phyloP scores from a whole-genome alignment of 2,113 vertebrate species.

The Halichoerus grypus region DNA sequence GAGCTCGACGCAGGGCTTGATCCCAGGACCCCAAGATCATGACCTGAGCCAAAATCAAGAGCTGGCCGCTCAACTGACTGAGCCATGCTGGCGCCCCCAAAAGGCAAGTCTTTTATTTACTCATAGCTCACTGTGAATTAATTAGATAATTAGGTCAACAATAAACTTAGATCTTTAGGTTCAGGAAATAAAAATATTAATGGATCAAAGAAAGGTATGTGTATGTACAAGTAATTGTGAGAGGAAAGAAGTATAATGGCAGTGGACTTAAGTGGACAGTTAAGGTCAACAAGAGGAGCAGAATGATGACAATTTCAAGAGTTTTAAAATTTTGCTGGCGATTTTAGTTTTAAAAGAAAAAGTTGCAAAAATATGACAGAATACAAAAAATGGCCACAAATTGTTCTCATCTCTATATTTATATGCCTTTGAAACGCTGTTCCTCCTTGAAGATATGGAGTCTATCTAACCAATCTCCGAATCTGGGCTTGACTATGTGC shows the following conservation, averaged over 20 bases:
- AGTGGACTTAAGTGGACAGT: not conserved
- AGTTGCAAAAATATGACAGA: not conserved
- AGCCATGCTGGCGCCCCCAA: not conserved
- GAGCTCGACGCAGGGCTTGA: not conserved
- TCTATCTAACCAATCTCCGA: not conserved
- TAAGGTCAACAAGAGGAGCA: not conserved
- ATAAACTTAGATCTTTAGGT: not conserved
- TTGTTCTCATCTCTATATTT: not conserved
- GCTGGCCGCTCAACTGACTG: not conserved
- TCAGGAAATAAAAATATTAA: constrained; percentile 30
- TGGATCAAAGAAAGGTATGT: not conserved
- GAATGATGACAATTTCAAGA: not conserved
- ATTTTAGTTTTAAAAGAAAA: constrained; percentile 17
- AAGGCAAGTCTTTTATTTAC: not conserved
- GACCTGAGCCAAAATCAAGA: not conserved
- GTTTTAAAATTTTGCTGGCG: not conserved
- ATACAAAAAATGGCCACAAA: not conserved
- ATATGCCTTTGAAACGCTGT: not conserved
- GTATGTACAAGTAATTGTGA: not conserved
- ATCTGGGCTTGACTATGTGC: not conserved
- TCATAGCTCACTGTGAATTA: not conserved
- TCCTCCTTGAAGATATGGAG: not conserved
- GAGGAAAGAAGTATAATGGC: not conserved
- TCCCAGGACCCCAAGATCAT: not conserved
- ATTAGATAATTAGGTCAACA: constrained; percentile 36